These are phyloP conservation scores for Zaprionus taronus DNA, from an alignment of 1,140 invertebrate species.

Conservation along the genomic window DNA sequence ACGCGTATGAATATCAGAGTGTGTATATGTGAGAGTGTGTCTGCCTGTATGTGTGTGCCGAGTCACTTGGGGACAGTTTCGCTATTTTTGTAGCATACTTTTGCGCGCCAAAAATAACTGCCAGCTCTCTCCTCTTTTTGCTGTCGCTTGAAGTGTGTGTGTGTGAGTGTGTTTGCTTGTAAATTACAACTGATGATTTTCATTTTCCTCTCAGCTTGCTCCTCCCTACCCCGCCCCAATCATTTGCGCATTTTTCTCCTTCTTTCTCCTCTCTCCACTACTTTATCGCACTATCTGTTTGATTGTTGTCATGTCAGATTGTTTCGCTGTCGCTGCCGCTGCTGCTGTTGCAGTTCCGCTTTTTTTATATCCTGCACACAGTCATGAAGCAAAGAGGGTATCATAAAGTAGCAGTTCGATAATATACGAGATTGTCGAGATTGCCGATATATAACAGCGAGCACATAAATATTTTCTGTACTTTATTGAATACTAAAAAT, in stretches of 20 bases:
- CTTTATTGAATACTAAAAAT: background rate
- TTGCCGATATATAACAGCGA: background rate
- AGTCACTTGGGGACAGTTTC: background rate
- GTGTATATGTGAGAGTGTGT: background rate
- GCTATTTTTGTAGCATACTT: slow-evolving; percentile 40
- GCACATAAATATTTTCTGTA: background rate
- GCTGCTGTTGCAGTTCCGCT: slow-evolving; percentile 15
- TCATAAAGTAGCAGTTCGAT: background rate
- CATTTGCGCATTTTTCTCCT: background rate
- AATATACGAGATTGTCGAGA: background rate
- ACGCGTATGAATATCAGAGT: slow-evolving; percentile 13
- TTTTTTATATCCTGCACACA: slow-evolving; percentile 15
- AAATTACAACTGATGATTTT: slow-evolving; percentile 72
- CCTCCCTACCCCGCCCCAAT: background rate
- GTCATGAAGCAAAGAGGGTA: background rate
- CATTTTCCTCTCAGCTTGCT: slow-evolving; percentile 12
- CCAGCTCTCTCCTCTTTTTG: slow-evolving; percentile 11
- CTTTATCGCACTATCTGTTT: slow-evolving; percentile 17
- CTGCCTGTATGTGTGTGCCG: background rate
- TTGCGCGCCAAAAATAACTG: slow-evolving; percentile 43
- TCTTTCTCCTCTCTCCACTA: background rate
- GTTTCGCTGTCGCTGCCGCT: slow-evolving; percentile 18
- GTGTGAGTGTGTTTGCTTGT: slow-evolving; percentile 34
- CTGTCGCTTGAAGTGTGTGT: slow-evolving; percentile 1
- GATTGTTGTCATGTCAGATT: slow-evolving; percentile 28